Base-by-base conservation (phyloP, 2,113 vertebrate genomes). In the Aspidoscelis tigris region DNA sequence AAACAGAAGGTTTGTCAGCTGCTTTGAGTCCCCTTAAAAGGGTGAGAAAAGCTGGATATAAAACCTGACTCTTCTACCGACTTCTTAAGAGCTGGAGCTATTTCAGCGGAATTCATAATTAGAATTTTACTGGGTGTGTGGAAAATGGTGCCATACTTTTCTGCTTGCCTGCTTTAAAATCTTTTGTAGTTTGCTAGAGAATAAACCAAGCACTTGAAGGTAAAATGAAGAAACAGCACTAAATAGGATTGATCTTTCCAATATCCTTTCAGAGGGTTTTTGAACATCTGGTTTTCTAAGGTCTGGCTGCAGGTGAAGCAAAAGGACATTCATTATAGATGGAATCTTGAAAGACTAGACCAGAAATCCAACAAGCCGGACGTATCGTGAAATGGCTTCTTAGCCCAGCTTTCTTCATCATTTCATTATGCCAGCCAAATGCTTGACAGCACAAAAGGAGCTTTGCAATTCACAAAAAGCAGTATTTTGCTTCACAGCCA, bases 231-330 rank as follows among this genome's bases (percentile, higher is more conserved):
- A 75, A 74, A 43, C 0, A 16, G 70, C 0, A 2, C 44, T 44
- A 76, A 82, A 72, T 24, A 82, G 14, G 86, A 14, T 79, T 76
- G 84, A 41, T 18, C 72, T 81, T 69, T 74, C 87, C 84, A 33
- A 2, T 64, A 43, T 76, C 44, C 81, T 69, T 33, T 47, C 1
- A 0, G 68, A 8, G 66, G 50, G 84, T 80, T 86, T 91, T 76
- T 74, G 11, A 14, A 87, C 4, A 0, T n/a, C 61, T 82, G 0
- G 26, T 75, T 88, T 66, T 88, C 74, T 55, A 0, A 0, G 88
- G 66, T 58, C 89, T 86, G 90, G 87, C 82, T 74, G 7, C 1
- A 10, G 84, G 92, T 89, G 88, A 90, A 89, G 81, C 76, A 89
- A 71, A 70, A 79, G 78, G 43, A 0, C 0, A 0, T 11, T 85